Base-by-base conservation (phyloP, 2,797 vertebrate genomes). In the Meda fulgida region DNA sequence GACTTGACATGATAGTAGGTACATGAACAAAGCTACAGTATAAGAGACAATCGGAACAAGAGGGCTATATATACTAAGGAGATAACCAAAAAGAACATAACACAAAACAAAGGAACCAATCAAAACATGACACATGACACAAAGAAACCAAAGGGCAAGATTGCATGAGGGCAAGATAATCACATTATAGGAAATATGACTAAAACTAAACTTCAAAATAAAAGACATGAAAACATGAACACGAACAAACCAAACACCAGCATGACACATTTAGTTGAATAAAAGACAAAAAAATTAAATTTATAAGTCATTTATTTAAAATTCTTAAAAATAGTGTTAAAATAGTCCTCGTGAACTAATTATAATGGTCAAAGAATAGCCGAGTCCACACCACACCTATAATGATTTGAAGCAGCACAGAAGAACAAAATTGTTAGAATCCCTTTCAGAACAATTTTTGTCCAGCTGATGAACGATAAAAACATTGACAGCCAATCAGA, bases 231-330 rank as follows among this genome's bases (percentile, higher is more conserved):
- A 53, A 53, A 21, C 51, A 19, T 51, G 51, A 53, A n/a, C 3
- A 0, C 11, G 23, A 58, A 58, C 23, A 23, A 55, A 55, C 53
- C 53, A 58, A 58, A n/a, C 55, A 58, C 10, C 55, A n/a, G 55
- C 23, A 58, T 11, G 23, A 58, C 55, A 23, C 53, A n/a, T 58
- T 55, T 21, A 23, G 19, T 55, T 19, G 7, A 55, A 55, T 23
- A 55, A 19, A 55, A 21, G n/a, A n/a, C n/a, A n/a, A n/a, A n/a
- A n/a, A n/a, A n/a, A n/a, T n/a, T n/a, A n/a, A n/a, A n/a, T n/a
- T n/a, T n/a, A n/a, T n/a, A n/a, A n/a, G n/a, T n/a, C 0, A 53
- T 53, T 53, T 21, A 53, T 53, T 53, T 21, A 0, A 0, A 16
- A 16, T 16, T 16, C 14, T 16, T 16, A 19, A 48, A 48, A 48